phyloP scores from a whole-genome alignment of 2,113 vertebrate genomes.

The Ictalurus furcatus region DNA sequence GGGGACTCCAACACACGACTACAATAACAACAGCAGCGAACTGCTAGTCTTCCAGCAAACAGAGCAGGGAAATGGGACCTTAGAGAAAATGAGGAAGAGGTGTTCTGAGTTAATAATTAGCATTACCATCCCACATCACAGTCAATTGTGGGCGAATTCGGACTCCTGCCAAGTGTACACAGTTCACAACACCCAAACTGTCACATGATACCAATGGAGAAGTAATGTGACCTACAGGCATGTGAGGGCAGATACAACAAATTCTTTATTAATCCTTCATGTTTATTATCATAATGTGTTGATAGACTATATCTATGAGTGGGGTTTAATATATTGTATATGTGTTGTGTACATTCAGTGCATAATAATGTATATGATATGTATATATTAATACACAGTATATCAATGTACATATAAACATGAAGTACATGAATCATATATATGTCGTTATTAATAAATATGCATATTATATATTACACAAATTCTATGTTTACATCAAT shows the following conservation, averaged over 20 bases:
- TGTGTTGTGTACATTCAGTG: neutral
- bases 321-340: slow-evolving; percentile 6
- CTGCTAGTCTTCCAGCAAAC: slow-evolving; percentile 19
- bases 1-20: slow-evolving; percentile 83
- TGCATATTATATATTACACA: neutral
- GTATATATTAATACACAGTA: neutral
- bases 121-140: slow-evolving; percentile 25
- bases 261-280: slow-evolving; percentile 38
- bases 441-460: neutral
- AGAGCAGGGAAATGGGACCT: slow-evolving; percentile 43
- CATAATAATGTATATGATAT: neutral
- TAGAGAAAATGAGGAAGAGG: slow-evolving; percentile 8
- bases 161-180: slow-evolving; percentile 62
- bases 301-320: neutral
- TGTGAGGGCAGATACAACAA: slow-evolving; percentile 62
- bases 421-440: neutral
- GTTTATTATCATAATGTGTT: slow-evolving; percentile 44
- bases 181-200: slow-evolving; percentile 57
- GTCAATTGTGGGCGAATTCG: slow-evolving; percentile 48
- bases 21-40: slow-evolving; percentile 33
- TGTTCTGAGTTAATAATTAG: slow-evolving; percentile 4
- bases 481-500: neutral
- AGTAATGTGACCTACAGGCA: slow-evolving; percentile 71
- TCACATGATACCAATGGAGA: slow-evolving; percentile 73
- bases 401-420: neutral